A percentile compares a stretch with the other conserved stretches of the same genome.
phyloP scores from a whole-genome alignment of 2,113 vertebrate species.

The Gadus macrocephalus region DNA sequence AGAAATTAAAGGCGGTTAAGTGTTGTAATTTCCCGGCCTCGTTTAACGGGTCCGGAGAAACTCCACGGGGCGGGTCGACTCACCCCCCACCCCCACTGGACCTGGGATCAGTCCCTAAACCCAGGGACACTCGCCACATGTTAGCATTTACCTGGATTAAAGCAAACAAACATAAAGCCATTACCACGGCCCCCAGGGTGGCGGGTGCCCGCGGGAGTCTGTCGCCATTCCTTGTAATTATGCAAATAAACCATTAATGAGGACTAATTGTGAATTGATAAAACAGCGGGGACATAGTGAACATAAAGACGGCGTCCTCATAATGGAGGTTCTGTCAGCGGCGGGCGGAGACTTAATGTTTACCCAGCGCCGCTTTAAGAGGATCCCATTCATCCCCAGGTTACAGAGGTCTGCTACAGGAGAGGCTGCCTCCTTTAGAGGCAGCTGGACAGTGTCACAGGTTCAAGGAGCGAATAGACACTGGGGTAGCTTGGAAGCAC shows the following conservation, averaged over 20 bases:
- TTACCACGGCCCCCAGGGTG: constrained; percentile 20
- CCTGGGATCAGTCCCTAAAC: constrained; percentile 29
- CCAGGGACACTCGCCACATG: constrained; percentile 26
- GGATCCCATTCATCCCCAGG: constrained; percentile 64
- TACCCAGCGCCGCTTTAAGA: constrained; percentile 72
- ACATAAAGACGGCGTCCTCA: constrained; percentile 68
- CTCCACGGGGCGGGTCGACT: constrained; percentile 7
- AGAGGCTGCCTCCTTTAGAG: too few relatives aligned
- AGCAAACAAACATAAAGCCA: constrained; percentile 31
- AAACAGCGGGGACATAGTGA: constrained; percentile 76
- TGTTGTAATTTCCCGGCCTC: too few relatives aligned
- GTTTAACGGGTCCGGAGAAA: too few relatives aligned
- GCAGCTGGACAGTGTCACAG: too few relatives aligned
- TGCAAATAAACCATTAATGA: constrained; percentile 81
- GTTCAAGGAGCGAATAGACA: too few relatives aligned
- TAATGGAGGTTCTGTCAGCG: constrained; percentile 66
- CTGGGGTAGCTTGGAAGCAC: too few relatives aligned
- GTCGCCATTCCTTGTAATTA: constrained; percentile 78
- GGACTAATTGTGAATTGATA: constrained; percentile 79
- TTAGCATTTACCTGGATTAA: constrained; percentile 9
- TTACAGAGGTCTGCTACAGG: constrained; percentile 4
- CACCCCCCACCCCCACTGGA: constrained; percentile 11
- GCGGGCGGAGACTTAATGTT: constrained; percentile 72
- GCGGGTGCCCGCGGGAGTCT: constrained; percentile 63
- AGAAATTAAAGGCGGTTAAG: constrained; percentile 25